Evolutionary conservation across 92 coral and sea anemone genomes (phyloP).

Genomic region (Paragorgia papillata): DNA sequence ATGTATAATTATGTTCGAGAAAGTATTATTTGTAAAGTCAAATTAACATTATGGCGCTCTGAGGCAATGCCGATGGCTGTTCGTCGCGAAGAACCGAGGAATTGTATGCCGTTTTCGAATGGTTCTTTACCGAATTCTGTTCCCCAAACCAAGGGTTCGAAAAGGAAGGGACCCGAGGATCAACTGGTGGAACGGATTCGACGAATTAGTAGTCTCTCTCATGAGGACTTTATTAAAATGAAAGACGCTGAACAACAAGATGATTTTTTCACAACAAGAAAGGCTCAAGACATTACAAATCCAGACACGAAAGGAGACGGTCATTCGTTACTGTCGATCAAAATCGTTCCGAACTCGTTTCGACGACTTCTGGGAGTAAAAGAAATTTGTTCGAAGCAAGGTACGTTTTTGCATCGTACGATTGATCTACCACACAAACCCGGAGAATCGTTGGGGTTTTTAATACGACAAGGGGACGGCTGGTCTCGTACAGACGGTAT

Average conservation of each 20-base stretch:
- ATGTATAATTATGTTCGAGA: constrained; percentile 42
- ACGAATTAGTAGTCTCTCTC: constrained; percentile 93
- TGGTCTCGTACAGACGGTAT: constrained; percentile 97
- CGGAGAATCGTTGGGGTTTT: constrained; percentile 96
- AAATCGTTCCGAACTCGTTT: constrained; percentile 89
- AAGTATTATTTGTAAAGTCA: constrained; percentile 51
- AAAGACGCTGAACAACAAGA: constrained; percentile 95
- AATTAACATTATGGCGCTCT: constrained; percentile 51
- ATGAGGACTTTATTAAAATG: constrained; percentile 98
- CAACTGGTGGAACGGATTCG: constrained; percentile 80
- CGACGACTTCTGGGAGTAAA: constrained; percentile 90
- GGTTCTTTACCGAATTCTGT: constrained; percentile 68
- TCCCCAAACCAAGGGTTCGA: constrained; percentile 18
- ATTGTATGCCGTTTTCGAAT: constrained; percentile 65
- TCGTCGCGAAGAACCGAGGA: constrained; percentile 64
- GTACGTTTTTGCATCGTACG: constrained; percentile 93
- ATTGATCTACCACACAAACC: constrained; percentile 94
- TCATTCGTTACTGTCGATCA: constrained; percentile 91
- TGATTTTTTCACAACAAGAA: constrained; percentile 90
- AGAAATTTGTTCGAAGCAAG: constrained; percentile 97
- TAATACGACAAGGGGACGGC: constrained; percentile 99
- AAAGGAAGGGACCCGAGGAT: constrained; percentile 54
- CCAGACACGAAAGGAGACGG: constrained; percentile 97
- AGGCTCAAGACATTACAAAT: constrained; percentile 94
- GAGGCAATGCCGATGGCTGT: constrained; percentile 76